Percentiles rank a stretch among this genome's conserved stretches.
Conservation (phyloP, 1,140 invertebrate species). For the Megalopta genalis region DNA sequence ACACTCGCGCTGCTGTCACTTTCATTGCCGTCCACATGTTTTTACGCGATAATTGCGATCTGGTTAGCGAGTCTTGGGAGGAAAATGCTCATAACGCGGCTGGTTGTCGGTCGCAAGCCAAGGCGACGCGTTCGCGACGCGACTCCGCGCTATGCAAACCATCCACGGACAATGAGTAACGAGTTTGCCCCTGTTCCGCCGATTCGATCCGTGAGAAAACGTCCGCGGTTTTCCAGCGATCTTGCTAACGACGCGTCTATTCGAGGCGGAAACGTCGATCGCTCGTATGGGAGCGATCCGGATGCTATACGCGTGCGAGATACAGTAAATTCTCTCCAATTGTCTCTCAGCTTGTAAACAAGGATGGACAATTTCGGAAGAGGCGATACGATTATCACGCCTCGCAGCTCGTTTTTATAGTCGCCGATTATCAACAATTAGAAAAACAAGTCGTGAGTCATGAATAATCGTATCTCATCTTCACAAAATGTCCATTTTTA, state of each 20-base stretch:
- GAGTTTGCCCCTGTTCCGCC: neutral
- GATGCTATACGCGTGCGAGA: too few relatives aligned
- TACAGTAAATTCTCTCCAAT: too few relatives aligned
- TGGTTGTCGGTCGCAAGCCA: neutral
- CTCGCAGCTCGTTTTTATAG: too few relatives aligned
- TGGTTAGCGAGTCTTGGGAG: constrained; percentile 22
- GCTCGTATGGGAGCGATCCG: neutral
- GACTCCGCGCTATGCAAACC: neutral
- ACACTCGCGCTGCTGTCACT: constrained; percentile 57
- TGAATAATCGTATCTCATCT: too few relatives aligned
- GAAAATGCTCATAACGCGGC: constrained; percentile 32
- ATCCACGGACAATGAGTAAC: neutral
- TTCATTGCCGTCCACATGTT: constrained; percentile 66
- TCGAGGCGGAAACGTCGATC: neutral
- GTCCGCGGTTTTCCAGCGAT: constrained; percentile 4
- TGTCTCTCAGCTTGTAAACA: too few relatives aligned
- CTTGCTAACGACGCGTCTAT: neutral
- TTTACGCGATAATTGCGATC: constrained; percentile 54
- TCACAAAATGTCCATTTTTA: too few relatives aligned
- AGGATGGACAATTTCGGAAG: too few relatives aligned
- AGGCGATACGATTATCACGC: too few relatives aligned
- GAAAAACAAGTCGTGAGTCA: too few relatives aligned
- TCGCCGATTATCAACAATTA: too few relatives aligned
- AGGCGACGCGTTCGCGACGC: neutral
- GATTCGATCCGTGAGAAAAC: constrained; percentile 22